Conservation (phyloP, 2,888 invertebrate genomes). For the Volucella bombylans region DNA sequence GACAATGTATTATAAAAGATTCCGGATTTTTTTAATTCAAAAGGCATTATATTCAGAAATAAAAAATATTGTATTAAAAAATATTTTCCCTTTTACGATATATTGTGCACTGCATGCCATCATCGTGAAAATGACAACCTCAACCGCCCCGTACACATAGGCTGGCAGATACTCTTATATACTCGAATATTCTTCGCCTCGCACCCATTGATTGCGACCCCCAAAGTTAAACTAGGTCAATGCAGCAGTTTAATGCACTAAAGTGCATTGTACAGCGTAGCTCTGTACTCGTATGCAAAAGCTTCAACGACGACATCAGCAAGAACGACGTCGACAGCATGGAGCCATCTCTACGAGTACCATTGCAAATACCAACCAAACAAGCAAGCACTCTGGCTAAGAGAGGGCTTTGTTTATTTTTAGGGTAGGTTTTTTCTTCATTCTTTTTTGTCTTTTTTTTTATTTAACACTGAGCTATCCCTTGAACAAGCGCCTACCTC, state of each 20-base stretch:
- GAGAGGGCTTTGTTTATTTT: constrained; percentile 8
- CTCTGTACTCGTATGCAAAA: constrained; percentile 37
- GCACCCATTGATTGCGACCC: constrained; percentile 77
- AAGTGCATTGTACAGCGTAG: constrained; percentile 68
- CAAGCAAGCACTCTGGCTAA: background rate
- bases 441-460: constrained; percentile 7
- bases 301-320: constrained; percentile 47
- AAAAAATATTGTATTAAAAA: too few species aligned
- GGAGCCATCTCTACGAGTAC: constrained; percentile 46
- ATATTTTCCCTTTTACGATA: too few species aligned
- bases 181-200: constrained; percentile 12
- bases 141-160: background rate
- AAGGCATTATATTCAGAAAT: too few species aligned
- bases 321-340: constrained; percentile 52
- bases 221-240: constrained; percentile 78
- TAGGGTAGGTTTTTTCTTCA: constrained; percentile 8
- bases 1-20: too few species aligned
- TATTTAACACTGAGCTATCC: background rate
- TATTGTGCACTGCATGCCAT: too few species aligned
- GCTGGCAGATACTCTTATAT: background rate
- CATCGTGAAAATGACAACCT: too few species aligned
- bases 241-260: constrained; percentile 79
- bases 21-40: too few species aligned
- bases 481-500: constrained; percentile 17
- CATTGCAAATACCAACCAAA: constrained; percentile 34